Conservation (phyloP, 2,797 vertebrate genomes). For the Antrozous pallidus region DNA sequence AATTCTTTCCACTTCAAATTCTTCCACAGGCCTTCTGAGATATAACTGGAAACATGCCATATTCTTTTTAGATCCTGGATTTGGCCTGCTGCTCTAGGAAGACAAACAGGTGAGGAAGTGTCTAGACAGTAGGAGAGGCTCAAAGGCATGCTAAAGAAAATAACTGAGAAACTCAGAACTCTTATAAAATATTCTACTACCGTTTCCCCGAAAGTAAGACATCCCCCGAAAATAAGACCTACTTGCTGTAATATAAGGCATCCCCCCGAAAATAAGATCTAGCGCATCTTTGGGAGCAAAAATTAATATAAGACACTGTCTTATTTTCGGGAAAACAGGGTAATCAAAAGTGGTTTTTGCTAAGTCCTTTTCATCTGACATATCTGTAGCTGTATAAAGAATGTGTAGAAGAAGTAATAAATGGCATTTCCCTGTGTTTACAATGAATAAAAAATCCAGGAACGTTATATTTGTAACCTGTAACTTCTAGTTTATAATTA, state of each 20-base stretch:
- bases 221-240: too few relatives aligned
- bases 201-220: too few relatives aligned
- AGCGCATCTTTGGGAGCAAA: too few relatives aligned
- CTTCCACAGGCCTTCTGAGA: not conserved
- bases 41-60: not conserved
- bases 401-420: not conserved
- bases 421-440: not conserved
- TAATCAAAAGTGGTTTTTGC: not conserved
- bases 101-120: not conserved
- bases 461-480: not conserved
- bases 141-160: constrained; percentile 21
- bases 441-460: not conserved
- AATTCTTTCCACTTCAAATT: constrained; percentile 2
- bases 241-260: too few relatives aligned
- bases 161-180: not conserved
- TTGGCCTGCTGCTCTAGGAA: not conserved
- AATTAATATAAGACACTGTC: too few relatives aligned
- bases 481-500: not conserved
- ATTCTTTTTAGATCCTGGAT: not conserved
- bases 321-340: too few relatives aligned
- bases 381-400: not conserved
- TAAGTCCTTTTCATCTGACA: not conserved
- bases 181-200: not conserved
- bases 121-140: not conserved
- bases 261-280: too few relatives aligned